phyloP scores from a whole-genome alignment of 1,140 invertebrate species.

The Cepaea nemoralis region DNA sequence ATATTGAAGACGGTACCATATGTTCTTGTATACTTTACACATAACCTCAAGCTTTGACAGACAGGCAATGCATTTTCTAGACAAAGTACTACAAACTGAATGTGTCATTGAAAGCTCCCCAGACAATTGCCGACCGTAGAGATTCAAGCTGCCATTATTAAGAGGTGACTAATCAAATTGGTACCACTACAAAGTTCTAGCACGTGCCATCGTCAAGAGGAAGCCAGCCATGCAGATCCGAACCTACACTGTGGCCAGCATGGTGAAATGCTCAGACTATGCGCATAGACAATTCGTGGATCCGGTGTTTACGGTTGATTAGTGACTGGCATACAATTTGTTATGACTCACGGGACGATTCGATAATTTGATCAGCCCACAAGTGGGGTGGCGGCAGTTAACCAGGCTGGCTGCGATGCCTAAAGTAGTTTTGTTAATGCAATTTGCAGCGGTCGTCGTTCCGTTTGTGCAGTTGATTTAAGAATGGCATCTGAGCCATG shows the following conservation, averaged over 20 bases:
- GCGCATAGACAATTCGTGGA: neutral
- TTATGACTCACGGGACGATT: neutral
- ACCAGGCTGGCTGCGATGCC: neutral
- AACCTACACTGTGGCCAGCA: neutral
- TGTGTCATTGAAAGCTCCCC: no score
- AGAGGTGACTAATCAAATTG: neutral
- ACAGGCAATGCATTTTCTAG: no score
- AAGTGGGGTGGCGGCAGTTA: neutral
- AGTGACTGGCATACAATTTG: neutral
- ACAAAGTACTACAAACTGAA: no score
- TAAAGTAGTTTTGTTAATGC: neutral
- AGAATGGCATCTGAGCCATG: neutral
- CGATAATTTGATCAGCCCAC: conserved; percentile 16
- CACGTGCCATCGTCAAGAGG: neutral
- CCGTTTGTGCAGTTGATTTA: neutral
- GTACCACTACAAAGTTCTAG: neutral
- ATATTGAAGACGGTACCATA: no score
- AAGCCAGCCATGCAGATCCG: neutral
- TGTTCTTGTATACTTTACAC: no score
- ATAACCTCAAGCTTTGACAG: no score
- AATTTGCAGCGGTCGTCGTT: conserved; percentile 1
- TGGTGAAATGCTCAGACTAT: neutral
- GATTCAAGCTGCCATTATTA: neutral
- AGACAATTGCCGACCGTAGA: no score
- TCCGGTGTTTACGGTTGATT: neutral